Conservation (phyloP, 1,140 invertebrate genomes). For the Diorhabda sublineata region DNA sequence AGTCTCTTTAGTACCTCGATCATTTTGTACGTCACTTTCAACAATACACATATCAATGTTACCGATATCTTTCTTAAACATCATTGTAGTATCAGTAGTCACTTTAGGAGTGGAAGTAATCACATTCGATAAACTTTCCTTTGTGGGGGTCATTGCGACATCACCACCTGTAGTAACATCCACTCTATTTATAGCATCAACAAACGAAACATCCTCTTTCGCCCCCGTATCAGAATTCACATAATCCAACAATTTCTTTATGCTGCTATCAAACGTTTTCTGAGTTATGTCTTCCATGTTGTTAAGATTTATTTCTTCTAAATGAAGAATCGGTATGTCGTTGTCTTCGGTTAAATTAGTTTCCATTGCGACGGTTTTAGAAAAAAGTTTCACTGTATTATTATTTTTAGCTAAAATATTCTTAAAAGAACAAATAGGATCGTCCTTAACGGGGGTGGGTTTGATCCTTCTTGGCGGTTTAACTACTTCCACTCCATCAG, state of each 20-base stretch:
- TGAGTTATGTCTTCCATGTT: slow-evolving; percentile 5
- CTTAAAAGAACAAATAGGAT: slow-evolving; percentile 11
- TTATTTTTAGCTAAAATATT: slow-evolving; percentile 12
- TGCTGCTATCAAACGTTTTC: slow-evolving; percentile 4
- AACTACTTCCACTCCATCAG: not conserved
- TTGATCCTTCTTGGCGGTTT: slow-evolving; percentile 10
- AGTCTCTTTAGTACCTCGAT: too few species aligned
- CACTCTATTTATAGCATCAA: too few species aligned
- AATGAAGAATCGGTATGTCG: slow-evolving; percentile 13
- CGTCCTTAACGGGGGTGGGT: slow-evolving; percentile 7
- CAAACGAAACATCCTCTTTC: too few species aligned
- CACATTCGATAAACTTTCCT: too few species aligned
- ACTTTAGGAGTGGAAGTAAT: too few species aligned
- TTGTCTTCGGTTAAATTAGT: not conserved
- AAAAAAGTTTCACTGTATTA: not conserved
- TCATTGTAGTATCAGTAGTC: too few species aligned
- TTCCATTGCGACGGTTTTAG: not conserved
- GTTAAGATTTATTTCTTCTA: slow-evolving; percentile 11
- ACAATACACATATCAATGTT: too few species aligned
- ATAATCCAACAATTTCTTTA: slow-evolving; percentile 11
- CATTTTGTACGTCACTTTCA: too few species aligned
- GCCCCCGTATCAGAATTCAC: too few species aligned
- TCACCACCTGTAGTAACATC: too few species aligned
- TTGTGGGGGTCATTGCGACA: too few species aligned
- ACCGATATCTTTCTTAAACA: too few species aligned